Base-by-base conservation (phyloP, 2,888 invertebrate species). In the Plebejus anna region DNA sequence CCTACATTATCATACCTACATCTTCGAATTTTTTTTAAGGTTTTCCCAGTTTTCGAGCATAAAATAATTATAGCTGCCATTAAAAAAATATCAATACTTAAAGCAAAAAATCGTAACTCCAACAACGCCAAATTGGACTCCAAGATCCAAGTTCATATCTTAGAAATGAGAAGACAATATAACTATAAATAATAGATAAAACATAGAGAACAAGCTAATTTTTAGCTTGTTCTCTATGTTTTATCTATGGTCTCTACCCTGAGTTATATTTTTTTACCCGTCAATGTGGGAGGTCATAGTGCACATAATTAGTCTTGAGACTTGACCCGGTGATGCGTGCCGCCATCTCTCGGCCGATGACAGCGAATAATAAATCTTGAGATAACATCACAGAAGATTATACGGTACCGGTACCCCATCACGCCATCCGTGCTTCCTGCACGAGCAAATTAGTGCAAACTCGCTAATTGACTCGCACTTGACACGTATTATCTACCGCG, bases 361-460 rank as follows among this genome's bases (percentile, higher is more conserved):
- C 92, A 91, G 91, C 87, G 87, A 86, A 88, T 90, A 92, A 93
- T 94, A 94, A 94, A 94, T 94, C 93, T 89, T 87, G 75, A 84
- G 94, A 94, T 94, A 94, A 94, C 90, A 93, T 94, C 94, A 91
- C 89, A 92, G 87, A 88, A 92, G 92, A 94, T 94, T 94, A 94
- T 89, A 93, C 93, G 93, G 88, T 89, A 84, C 86, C 89, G 89
- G 87, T 88, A 88, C 89, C 87, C 87, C 89, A 90, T 86, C 89
- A 91, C 88, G 88, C 91, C 91, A 92, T 89, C 92, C 93, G 90
- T 92, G 86, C 89, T 93, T 94, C 93, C 93, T 92, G 93, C 88
- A 85, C 85, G 82, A 83, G 90, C 92, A 94, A 93, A 94, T 94
- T 94, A 92, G 91, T 87, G 87, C 87, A 85, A 83, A 83, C 82